Percentiles rank a stretch among this genome's conserved stretches.
Evolutionary conservation across 2,797 vertebrate genomes (phyloP).

Genomic region (Sebastes vulpes): DNA sequence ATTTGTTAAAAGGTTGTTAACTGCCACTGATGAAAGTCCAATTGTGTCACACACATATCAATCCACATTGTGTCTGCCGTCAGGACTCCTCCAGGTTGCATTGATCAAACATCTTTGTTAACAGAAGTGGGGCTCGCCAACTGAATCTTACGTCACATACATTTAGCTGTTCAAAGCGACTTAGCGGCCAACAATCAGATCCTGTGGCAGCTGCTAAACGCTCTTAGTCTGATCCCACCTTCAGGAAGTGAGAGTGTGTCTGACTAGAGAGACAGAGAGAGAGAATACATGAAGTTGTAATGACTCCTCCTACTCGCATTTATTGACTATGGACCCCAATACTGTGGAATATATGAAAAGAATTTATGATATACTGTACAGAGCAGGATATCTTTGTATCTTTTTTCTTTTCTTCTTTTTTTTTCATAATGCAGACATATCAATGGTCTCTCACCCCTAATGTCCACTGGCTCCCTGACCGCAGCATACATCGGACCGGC

Average conservation of each 20-base stretch:
- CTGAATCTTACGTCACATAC: not conserved
- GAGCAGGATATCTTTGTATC: conserved; percentile 9
- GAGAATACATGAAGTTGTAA: not conserved
- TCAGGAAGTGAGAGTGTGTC: not conserved
- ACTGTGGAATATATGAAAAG: conserved; percentile 64
- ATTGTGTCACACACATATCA: not conserved
- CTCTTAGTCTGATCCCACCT: not conserved
- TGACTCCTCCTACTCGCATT: not conserved
- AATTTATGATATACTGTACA: conserved; percentile 23
- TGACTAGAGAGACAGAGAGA: not conserved
- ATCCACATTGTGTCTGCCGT: not conserved
- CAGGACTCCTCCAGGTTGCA: not conserved
- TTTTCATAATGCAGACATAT: not conserved
- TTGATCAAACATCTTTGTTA: not conserved
- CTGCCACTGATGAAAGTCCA: not conserved
- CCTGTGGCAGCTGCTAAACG: not conserved
- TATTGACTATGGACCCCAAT: conserved; percentile 58
- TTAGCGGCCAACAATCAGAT: not conserved
- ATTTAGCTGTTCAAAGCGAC: not conserved
- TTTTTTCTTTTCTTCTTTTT: not conserved
- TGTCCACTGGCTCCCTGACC: not conserved
- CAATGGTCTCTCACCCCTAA: not conserved
- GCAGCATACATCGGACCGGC: not conserved
- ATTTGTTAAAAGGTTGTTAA: not conserved
- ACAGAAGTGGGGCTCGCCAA: not conserved